Percentiles rank a stretch among this genome's conserved stretches.
Evolutionary conservation across 2,797 vertebrate species (phyloP).

Genomic region (Enteromius paludinosus): DNA sequence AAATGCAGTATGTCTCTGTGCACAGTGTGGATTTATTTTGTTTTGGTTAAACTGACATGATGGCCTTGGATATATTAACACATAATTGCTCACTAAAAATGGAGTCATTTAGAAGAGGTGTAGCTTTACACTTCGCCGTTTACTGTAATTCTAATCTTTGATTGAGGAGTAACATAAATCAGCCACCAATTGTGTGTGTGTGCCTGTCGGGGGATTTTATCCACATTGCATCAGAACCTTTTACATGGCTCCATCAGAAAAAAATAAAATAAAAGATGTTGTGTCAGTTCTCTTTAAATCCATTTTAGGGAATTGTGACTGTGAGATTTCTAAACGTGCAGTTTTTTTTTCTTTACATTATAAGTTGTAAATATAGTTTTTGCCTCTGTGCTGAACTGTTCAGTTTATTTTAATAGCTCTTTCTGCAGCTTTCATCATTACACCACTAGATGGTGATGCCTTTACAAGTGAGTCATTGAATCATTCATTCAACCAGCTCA

Average conservation of each 20-base stretch:
- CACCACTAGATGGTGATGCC: background rate
- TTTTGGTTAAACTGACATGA: background rate
- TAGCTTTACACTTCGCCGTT: conserved; percentile 27
- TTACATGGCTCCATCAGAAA: background rate
- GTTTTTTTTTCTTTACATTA: background rate
- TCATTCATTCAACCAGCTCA: background rate
- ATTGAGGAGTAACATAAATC: conserved; percentile 25
- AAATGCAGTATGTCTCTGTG: conserved; percentile 8
- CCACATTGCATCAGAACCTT: background rate
- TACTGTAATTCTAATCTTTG: background rate
- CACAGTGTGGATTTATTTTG: background rate
- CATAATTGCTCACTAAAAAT: conserved; percentile 18
- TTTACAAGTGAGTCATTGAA: background rate
- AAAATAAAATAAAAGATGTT: background rate
- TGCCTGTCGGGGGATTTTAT: background rate
- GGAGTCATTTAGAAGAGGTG: conserved; percentile 29
- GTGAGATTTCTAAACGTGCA: background rate
- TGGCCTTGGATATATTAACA: background rate
- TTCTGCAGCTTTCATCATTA: background rate
- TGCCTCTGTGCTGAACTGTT: background rate
- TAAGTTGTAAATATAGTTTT: background rate
- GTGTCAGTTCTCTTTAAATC: background rate
- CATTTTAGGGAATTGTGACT: background rate
- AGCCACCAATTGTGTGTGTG: background rate
- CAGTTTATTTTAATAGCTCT: background rate